These are phyloP conservation scores for Cheirogaleus medius DNA, from an alignment of 2,113 vertebrate genomes.

Conservation along the genomic window DNA sequence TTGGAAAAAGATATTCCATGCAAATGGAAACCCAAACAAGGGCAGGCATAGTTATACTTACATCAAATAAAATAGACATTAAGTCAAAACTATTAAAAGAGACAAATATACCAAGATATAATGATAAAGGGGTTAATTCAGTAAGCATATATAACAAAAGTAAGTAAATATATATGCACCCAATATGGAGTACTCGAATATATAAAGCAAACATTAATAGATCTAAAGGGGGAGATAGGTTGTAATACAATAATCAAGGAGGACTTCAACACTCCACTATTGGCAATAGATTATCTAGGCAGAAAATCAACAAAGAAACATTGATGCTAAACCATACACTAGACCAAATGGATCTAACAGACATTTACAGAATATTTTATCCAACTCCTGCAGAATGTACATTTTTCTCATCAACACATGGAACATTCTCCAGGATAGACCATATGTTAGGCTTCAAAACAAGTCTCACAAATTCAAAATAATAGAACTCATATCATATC, in stretches of 20 bases:
- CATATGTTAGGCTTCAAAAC: not conserved
- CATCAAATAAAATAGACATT: not conserved
- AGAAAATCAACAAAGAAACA: not conserved
- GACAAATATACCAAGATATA: not conserved
- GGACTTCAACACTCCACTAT: not conserved
- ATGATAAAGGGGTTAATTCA: not conserved
- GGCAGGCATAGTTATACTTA: not conserved
- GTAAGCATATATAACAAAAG: not conserved
- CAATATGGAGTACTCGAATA: not conserved
- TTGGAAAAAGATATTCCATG: not conserved
- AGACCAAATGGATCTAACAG: not conserved
- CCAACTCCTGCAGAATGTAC: not conserved
- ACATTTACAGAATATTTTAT: not conserved
- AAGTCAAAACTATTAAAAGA: not conserved
- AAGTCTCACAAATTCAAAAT: not conserved
- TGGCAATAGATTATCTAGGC: not conserved
- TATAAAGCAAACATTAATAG: not conserved
- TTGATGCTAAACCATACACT: not conserved
- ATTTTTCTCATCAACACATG: not conserved
- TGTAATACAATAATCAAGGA: not conserved
- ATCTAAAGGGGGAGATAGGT: not conserved
- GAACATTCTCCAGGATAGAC: not conserved
- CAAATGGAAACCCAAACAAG: not conserved
- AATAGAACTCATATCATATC: not conserved
- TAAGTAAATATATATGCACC: not conserved